These are phyloP conservation scores for Parthenolecanium corni DNA, from an alignment of 2,888 invertebrate species.

Conservation along the genomic window DNA sequence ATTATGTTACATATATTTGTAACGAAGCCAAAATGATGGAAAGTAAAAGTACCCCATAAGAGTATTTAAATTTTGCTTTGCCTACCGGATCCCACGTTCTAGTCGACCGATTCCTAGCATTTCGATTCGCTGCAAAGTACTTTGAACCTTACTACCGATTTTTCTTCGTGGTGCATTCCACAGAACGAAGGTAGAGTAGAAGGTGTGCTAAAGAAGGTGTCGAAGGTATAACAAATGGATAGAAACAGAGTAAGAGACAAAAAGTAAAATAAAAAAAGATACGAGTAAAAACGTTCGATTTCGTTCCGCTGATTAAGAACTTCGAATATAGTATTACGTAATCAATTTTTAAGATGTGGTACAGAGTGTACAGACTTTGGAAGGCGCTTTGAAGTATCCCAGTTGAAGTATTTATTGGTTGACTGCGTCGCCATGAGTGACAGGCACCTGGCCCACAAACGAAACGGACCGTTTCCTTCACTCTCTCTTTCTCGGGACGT, in stretches of 20 bases:
- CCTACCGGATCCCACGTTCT: background rate
- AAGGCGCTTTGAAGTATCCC: constrained; percentile 18
- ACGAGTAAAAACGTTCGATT: background rate
- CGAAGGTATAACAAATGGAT: background rate
- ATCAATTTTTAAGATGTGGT: background rate
- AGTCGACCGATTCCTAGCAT: background rate
- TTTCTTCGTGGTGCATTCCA: background rate
- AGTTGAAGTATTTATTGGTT: constrained; percentile 24
- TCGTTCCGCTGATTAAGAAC: constrained; percentile 24
- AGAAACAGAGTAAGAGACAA: background rate
- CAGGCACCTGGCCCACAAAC: constrained; percentile 25
- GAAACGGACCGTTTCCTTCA: constrained; percentile 24
- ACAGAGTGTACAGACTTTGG: constrained; percentile 20
- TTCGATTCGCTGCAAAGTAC: background rate
- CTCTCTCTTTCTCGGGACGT: constrained; percentile 21
- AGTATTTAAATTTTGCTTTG: too few species aligned
- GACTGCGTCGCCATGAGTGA: constrained; percentile 26
- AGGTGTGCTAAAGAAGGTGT: background rate
- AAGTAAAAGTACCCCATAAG: too few species aligned
- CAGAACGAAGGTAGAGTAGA: background rate
- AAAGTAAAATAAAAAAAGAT: background rate
- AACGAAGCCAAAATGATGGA: too few species aligned
- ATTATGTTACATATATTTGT: too few species aligned
- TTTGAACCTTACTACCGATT: background rate
- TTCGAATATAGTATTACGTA: constrained; percentile 10